Evolutionary conservation across 2,797 vertebrate species (phyloP).

Genomic region (Taenioides sp.): DNA sequence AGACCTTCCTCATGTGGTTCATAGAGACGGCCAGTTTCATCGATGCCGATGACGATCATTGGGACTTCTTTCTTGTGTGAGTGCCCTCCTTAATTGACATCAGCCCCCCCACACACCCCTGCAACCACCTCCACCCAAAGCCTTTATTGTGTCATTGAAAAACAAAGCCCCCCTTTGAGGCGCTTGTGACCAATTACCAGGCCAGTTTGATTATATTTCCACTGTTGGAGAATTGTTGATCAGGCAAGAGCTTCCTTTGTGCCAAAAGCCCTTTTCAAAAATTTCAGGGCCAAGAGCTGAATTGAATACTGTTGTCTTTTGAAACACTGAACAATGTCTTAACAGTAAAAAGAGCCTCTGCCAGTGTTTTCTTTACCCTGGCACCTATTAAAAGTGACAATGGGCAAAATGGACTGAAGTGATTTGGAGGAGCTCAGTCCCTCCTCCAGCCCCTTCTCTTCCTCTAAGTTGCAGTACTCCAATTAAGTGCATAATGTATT

Average conservation of each 20-base stretch:
- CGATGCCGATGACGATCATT: conserved; percentile 96
- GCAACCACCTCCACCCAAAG: conserved; percentile 48
- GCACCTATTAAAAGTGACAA: conserved; percentile 99
- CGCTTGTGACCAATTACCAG: conserved; percentile 91
- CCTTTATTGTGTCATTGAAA: conserved; percentile 85
- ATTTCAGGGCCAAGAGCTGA: conserved; percentile 92
- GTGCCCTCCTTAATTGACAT: conserved; percentile 92
- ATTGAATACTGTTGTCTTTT: conserved; percentile 99
- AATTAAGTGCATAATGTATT: conserved; percentile 99
- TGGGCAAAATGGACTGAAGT: conserved; percentile 99
- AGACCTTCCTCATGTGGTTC: conserved; percentile 99
- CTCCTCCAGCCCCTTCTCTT: conserved; percentile 75
- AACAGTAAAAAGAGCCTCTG: conserved; percentile 99
- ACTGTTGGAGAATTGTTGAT: conserved; percentile 93
- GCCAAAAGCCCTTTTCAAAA: conserved; percentile 79
- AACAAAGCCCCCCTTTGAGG: conserved; percentile 82
- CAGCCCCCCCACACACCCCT: conserved; percentile 33
- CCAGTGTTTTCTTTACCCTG: conserved; percentile 99
- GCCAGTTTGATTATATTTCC: conserved; percentile 98
- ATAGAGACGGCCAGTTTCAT: conserved; percentile 99
- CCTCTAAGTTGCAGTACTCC: conserved; percentile 98
- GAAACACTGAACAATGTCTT: conserved; percentile 96
- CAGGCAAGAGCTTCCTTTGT: conserved; percentile 92
- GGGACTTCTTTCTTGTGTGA: conserved; percentile 99
- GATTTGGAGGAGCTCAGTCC: conserved; percentile 99